Conservation (phyloP, 2,797 vertebrate species). For the Protonibea diacanthus region DNA sequence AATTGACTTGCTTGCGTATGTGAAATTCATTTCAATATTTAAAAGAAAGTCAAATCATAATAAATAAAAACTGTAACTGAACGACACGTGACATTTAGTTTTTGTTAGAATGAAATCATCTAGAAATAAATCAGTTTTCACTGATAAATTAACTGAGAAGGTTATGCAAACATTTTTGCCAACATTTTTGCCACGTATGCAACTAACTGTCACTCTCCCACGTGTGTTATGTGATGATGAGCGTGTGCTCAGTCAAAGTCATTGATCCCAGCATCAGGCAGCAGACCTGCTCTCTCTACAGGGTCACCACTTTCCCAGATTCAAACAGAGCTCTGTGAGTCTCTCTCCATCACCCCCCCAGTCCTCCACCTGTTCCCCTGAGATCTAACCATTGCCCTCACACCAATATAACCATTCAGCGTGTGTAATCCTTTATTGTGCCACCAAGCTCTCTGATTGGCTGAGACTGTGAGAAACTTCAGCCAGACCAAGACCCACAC, state of each 20-base stretch:
- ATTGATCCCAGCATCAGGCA: conserved; percentile 26
- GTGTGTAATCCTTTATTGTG: conserved; percentile 57
- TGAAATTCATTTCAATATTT: no score
- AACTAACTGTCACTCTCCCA: no score
- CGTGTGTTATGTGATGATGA: conserved; percentile 13
- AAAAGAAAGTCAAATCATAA: no score
- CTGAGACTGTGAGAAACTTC: not conserved
- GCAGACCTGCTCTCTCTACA: conserved; percentile 48
- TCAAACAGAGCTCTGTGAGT: conserved; percentile 23
- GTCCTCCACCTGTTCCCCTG: conserved; percentile 17
- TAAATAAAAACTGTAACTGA: no score
- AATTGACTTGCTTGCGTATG: no score
- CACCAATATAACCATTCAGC: not conserved
- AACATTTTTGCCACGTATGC: no score
- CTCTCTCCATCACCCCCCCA: conserved; percentile 1
- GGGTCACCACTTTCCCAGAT: conserved; percentile 62
- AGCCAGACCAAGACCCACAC: no score
- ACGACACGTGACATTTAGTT: no score
- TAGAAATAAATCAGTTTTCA: no score
- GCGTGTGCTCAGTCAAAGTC: conserved; percentile 6
- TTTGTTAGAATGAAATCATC: no score
- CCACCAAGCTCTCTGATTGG: conserved; percentile 84
- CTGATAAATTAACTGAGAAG: no score
- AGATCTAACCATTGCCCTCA: conserved; percentile 16
- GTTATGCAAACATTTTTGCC: no score